Evolutionary conservation across 2,797 vertebrate species (phyloP), one percentile per base, ranked within the genome.

Genomic region (Neoniphon sammara): DNA sequence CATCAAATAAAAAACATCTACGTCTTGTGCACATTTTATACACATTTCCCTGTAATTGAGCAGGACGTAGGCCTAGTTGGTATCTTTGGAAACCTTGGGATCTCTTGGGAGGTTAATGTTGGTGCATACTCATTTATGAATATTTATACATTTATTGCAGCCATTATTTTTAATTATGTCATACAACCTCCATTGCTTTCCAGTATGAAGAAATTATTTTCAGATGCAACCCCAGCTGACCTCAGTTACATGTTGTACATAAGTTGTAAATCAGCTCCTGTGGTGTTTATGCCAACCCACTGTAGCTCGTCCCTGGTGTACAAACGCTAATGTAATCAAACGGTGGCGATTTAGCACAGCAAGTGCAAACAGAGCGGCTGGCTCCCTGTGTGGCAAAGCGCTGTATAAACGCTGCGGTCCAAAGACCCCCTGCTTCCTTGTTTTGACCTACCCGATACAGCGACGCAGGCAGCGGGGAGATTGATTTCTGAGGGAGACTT

Each of bases 241-340:
- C 39, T 47, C 44, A 47, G 17, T 1, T 66, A 49, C 44, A 70
- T 49, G 39, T 68, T 69, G 36, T 36, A 17, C 12, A 44, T 69
- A 74, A 73, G 74, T 70, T 50, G 59, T 75, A 72, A 72, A 54
- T 84, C 65, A 72, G 54, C 18, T 36, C 15, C 46, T 1, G 25
- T 7, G 39, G n/a, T 90, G 79, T 90, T 92, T 90, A 89, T 79
- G 46, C 67, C 64, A 50, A 50, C 78, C 67, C 8, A 1, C 69
- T 55, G 68, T 4, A 50, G 53, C 75, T 57, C 58, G 70, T 82
- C 69, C 73, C 6, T 5, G 58, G 69, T 77, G 63, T 57, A 42
- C 52, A 69, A 64, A 80, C 57, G 80, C 75, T 81, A 82, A 86
- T 68, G 80, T 89, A 90, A 92, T 88, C 91, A 91, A 86, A 89